Base-by-base conservation (phyloP, 2,888 invertebrate genomes). In the Chalcis sispes region DNA sequence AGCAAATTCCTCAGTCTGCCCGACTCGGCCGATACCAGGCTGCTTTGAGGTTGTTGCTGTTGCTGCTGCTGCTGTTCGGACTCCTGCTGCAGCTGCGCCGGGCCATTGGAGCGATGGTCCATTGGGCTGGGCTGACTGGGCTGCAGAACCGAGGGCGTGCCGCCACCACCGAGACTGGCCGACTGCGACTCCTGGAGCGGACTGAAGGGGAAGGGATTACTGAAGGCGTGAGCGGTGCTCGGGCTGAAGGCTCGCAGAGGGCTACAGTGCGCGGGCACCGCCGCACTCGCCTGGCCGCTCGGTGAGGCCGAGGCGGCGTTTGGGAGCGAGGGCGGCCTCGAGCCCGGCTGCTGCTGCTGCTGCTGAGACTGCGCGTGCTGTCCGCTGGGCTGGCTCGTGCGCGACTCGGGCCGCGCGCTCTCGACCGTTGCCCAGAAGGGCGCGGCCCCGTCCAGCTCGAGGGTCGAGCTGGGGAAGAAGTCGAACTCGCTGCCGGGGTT, bases 401-500 rank as follows among this genome's bases (percentile, higher is more conserved):
- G 25, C 54, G 93, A 93, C 82, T 92, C 93, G 27, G 93, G 92
- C 77, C 93, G 84, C 77, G 87, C 87, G 58, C 59, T 69, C 32
- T 77, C 81, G 29, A 52, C 42, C 2, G 59, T 2, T 36, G 5
- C 27, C 75, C 75, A 78, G 46, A 67, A 71, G 10, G 50, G 13
- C 29, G 73, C 40, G 8, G 83, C 82, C 82, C 5, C 79, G 72
- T 90, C 90, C 83, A 90, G 83, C 69, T 90, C 93, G 90, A 92
- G 20, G 95, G 73, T 94, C 83, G 92, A 91, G 84, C 91, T 90
- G 81, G 92, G 91, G 84, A 91, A 91, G 79, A 93, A 90, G 81
- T 93, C 94, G 83, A 93, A 92, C 82, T 93, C 94, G 87, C 83
- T 84, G 77, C 86, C 72, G 18, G 77, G 15, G 82, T 87, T 86